Conservation (phyloP, 2,888 invertebrate genomes). For the Leistus spinibarbis region DNA sequence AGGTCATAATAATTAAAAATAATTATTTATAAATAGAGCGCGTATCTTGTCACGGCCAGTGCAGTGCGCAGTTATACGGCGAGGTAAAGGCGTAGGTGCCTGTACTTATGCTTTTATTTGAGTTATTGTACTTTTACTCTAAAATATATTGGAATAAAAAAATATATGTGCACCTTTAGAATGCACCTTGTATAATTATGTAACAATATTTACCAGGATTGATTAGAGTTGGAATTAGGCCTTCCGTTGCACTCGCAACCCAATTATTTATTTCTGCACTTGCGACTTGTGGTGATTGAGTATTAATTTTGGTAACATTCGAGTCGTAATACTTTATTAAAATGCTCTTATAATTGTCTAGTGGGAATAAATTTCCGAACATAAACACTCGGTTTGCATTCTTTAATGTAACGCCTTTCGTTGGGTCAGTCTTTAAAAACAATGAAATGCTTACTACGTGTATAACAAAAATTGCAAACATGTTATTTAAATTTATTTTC, state of each 20-base stretch:
- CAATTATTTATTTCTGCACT: slow-evolving; percentile 65
- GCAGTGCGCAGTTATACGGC: too few relatives aligned
- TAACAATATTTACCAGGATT: slow-evolving; percentile 61
- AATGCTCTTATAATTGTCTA: slow-evolving; percentile 57
- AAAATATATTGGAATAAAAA: too few relatives aligned
- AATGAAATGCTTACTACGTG: not conserved
- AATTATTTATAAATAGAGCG: too few relatives aligned
- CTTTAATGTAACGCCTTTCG: slow-evolving; percentile 48
- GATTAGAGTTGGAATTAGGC: slow-evolving; percentile 62
- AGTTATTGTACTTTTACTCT: too few relatives aligned
- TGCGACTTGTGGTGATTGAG: slow-evolving; percentile 56
- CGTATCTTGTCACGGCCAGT: too few relatives aligned
- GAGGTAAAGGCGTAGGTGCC: too few relatives aligned
- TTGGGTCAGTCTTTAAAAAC: not conserved
- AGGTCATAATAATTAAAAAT: too few relatives aligned
- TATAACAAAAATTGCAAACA: not conserved
- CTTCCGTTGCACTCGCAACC: slow-evolving; percentile 63
- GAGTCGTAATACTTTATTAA: slow-evolving; percentile 61
- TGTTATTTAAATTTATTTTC: not conserved
- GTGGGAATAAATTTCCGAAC: slow-evolving; percentile 56
- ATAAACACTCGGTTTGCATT: slow-evolving; percentile 62
- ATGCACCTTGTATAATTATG: too few relatives aligned
- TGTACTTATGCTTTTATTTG: too few relatives aligned
- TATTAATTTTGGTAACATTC: slow-evolving; percentile 61
- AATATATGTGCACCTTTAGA: too few relatives aligned